Evolutionary conservation across 2,797 vertebrate species (phyloP).

Genomic region (Oreonectes daqikongensis): DNA sequence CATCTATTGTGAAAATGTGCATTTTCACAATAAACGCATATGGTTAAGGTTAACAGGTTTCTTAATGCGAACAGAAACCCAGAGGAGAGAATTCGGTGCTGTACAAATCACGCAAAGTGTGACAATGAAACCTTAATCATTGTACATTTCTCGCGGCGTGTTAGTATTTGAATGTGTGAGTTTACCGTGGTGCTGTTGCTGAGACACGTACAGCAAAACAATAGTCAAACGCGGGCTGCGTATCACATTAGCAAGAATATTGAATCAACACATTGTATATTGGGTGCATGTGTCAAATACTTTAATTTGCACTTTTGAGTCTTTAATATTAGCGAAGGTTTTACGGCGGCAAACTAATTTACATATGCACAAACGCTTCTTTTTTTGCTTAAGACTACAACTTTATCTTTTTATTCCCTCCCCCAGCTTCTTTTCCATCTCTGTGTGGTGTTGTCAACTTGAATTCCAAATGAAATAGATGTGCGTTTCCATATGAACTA

Average conservation of each 20-base stretch:
- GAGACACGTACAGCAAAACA: not conserved
- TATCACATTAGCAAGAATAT: slow-evolving; percentile 26
- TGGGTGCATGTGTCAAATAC: slow-evolving; percentile 5
- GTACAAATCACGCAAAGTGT: slow-evolving; percentile 30
- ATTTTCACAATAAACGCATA: not conserved
- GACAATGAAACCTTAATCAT: slow-evolving; percentile 20
- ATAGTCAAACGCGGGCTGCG: not conserved
- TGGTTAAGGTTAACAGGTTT: slow-evolving; percentile 10
- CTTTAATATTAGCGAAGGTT: slow-evolving; percentile 19
- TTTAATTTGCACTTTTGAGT: not conserved
- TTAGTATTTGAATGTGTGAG: not conserved
- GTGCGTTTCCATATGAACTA: slow-evolving; percentile 67
- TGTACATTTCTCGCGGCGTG: slow-evolving; percentile 3
- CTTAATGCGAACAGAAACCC: slow-evolving; percentile 1
- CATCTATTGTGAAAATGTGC: slow-evolving; percentile 18
- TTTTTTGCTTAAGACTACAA: slow-evolving; percentile 24
- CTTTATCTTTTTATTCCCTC: not conserved
- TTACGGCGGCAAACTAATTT: not conserved
- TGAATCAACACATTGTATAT: slow-evolving; percentile 7
- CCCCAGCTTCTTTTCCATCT: not conserved
- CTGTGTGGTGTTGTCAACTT: slow-evolving; percentile 63
- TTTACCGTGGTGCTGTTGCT: slow-evolving; percentile 2
- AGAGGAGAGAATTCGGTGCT: not conserved
- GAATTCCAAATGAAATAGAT: slow-evolving; percentile 70
- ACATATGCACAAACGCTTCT: slow-evolving; percentile 4